Percentiles rank a stretch among this genome's conserved stretches.
phyloP scores from a whole-genome alignment of 2,888 invertebrate species.

The Allygus modestus region DNA sequence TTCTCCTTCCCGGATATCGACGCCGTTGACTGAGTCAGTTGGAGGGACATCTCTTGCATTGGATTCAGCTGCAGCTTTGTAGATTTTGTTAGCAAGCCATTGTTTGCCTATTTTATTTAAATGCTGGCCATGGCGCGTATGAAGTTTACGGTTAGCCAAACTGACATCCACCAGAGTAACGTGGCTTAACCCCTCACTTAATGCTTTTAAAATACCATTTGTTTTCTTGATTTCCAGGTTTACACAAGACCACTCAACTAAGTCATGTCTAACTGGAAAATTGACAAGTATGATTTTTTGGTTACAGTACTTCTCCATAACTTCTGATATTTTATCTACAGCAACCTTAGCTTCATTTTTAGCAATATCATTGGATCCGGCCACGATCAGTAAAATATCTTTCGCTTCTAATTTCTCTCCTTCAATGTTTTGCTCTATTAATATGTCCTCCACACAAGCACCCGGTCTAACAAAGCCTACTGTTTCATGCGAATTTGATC shows the following conservation, averaged over 20 bases:
- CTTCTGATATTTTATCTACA: conserved; percentile 1
- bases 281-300: conserved; percentile 16
- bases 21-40: too few species aligned
- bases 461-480: too few species aligned
- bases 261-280: conserved; percentile 1
- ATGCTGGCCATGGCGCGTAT: conserved; percentile 43
- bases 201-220: neutral
- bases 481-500: too few species aligned
- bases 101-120: conserved; percentile 42
- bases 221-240: conserved; percentile 13
- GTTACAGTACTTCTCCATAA: neutral
- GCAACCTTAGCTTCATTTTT: conserved; percentile 19
- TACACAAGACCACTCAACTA: conserved; percentile 19
- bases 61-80: conserved; percentile 35
- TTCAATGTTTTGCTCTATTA: too few species aligned
- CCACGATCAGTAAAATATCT: too few species aligned
- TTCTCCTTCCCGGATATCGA: too few species aligned
- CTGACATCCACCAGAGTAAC: conserved; percentile 1
- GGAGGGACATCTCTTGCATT: too few species aligned
- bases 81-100: conserved; percentile 26
- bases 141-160: neutral
- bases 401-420: too few species aligned
- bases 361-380: too few species aligned
- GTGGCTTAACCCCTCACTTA: neutral
- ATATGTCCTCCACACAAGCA: too few species aligned